These are phyloP conservation scores for Thunnus maccoyii DNA, from an alignment of 2,113 vertebrate species.

Conservation along the genomic window DNA sequence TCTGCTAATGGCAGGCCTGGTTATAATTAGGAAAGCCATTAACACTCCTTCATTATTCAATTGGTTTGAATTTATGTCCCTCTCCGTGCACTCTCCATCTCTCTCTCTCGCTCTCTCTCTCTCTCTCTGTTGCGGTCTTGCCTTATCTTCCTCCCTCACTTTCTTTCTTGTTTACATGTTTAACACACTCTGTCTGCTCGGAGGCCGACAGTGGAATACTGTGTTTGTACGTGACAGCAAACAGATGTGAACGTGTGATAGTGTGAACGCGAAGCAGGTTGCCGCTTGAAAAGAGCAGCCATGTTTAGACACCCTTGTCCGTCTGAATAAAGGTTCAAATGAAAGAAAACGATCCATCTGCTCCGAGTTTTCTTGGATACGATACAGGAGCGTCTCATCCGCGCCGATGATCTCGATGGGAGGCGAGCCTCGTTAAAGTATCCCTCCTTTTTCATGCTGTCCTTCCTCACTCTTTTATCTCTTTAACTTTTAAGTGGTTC, in stretches of 20 bases:
- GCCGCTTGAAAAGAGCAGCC: not conserved
- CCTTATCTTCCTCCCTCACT: not conserved
- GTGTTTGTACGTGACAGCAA: constrained; percentile 16
- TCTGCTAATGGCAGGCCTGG: constrained; percentile 76
- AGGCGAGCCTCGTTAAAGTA: not conserved
- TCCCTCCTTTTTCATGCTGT: not conserved
- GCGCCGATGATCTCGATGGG: not conserved
- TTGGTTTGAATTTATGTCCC: constrained; percentile 75
- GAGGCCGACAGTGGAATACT: not conserved
- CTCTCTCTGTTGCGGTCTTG: not conserved
- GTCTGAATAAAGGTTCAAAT: not conserved
- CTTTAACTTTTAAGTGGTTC: not conserved
- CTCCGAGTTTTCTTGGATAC: not conserved
- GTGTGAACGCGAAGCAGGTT: not conserved
- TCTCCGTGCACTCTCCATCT: constrained; percentile 12
- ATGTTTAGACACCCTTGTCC: not conserved
- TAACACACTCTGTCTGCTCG: not conserved
- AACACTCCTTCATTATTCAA: constrained; percentile 83
- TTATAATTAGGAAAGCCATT: constrained; percentile 84
- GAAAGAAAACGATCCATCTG: constrained; percentile 3
- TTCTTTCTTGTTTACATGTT: constrained; percentile 15
- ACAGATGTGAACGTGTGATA: constrained; percentile 29
- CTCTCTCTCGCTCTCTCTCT: constrained; percentile 18
- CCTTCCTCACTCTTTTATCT: not conserved
- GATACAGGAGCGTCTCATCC: not conserved